Conservation (phyloP, 2,113 vertebrate species). For the Xenotilapia caudafasciata region DNA sequence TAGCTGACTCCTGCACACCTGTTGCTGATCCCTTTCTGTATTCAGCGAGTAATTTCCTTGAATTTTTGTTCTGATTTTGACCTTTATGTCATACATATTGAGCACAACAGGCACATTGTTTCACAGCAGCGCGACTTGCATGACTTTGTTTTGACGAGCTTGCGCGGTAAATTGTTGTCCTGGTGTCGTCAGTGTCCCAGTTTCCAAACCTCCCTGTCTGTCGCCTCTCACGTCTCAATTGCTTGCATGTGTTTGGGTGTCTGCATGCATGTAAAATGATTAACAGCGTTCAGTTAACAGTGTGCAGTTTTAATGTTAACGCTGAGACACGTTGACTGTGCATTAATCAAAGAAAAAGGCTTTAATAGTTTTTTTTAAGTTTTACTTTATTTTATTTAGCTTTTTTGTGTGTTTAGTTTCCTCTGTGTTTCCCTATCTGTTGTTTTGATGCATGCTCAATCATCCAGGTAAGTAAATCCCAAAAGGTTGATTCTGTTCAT, state of each 20-base stretch:
- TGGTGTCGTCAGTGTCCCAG: constrained; percentile 31
- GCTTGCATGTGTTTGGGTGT: background rate
- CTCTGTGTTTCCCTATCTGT: background rate
- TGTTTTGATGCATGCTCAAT: background rate
- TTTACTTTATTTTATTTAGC: background rate
- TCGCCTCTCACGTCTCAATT: background rate
- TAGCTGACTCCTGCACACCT: background rate
- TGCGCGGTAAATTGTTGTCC: constrained; percentile 21
- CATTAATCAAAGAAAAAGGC: background rate
- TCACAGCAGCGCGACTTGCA: background rate
- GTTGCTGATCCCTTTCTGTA: background rate
- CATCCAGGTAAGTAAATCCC: background rate
- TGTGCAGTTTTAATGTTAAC: background rate
- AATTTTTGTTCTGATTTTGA: background rate
- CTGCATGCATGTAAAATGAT: background rate
- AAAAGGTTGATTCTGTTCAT: background rate
- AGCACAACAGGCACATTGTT: constrained; percentile 47
- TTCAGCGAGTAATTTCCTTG: background rate
- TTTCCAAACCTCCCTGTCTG: constrained; percentile 18
- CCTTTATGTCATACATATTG: background rate
- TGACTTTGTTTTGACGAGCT: constrained; percentile 25
- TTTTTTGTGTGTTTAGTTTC: background rate
- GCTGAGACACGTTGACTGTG: background rate
- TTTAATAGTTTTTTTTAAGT: background rate
- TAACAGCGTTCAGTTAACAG: background rate